Conservation (phyloP, 1,140 invertebrate genomes). For the Sitophilus oryzae region DNA sequence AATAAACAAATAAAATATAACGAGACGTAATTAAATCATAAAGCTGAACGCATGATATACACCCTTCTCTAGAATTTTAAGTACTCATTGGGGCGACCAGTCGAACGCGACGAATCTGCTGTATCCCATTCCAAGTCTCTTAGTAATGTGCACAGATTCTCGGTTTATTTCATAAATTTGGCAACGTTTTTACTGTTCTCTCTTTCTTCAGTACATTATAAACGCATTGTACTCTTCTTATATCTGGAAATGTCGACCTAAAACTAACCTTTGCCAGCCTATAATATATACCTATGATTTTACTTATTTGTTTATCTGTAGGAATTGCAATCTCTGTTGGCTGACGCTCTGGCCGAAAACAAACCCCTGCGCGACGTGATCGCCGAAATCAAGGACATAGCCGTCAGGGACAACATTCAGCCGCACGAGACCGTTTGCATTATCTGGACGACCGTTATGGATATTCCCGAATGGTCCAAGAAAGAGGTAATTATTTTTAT, state of each 20-base stretch:
- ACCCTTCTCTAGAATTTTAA: too few species aligned
- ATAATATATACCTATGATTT: neutral
- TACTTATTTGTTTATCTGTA: neutral
- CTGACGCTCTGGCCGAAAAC: constrained; percentile 77
- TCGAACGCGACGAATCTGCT: too few species aligned
- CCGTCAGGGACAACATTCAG: constrained; percentile 70
- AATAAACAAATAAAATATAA: too few species aligned
- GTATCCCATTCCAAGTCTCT: too few species aligned
- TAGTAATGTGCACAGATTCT: too few species aligned
- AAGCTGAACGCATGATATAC: too few species aligned
- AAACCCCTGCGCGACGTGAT: constrained; percentile 76
- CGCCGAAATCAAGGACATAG: constrained; percentile 77
- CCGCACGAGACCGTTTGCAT: constrained; percentile 84
- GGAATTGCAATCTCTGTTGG: constrained; percentile 66
- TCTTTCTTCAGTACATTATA: too few species aligned
- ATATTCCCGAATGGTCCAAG: constrained; percentile 94
- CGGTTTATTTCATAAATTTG: too few species aligned
- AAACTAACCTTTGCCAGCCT: too few species aligned
- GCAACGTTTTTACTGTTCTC: too few species aligned
- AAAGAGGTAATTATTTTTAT: constrained; percentile 80
- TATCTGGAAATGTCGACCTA: neutral
- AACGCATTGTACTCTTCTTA: neutral
- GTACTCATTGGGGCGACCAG: neutral
- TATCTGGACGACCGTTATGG: constrained; percentile 92
- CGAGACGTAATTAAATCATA: too few species aligned